phyloP scores from a whole-genome alignment of 2,888 invertebrate genomes.

The Yponomeuta plumbellus region DNA sequence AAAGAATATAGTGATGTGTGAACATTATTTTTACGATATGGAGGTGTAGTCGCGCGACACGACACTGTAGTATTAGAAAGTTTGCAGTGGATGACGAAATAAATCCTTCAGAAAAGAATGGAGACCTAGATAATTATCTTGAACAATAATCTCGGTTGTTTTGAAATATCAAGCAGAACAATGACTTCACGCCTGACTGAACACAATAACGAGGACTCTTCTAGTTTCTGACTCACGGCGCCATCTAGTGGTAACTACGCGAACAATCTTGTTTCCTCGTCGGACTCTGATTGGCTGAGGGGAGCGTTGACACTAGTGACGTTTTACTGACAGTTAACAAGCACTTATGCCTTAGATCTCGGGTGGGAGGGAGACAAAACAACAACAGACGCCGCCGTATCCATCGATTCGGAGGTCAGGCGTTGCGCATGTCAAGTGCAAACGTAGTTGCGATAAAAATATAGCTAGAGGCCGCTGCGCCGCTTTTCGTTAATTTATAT shows the following conservation, averaged over 20 bases:
- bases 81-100: neutral
- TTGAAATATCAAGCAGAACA: neutral
- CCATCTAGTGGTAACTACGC: conserved; percentile 49
- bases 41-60: too few relatives aligned
- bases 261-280: conserved; percentile 35
- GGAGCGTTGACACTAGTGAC: conserved; percentile 31
- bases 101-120: neutral
- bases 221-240: conserved; percentile 34
- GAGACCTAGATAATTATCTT: neutral
- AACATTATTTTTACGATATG: too few relatives aligned
- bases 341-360: conserved; percentile 21
- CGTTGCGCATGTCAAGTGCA: conserved; percentile 55
- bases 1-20: too few relatives aligned
- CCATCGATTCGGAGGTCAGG: conserved; percentile 69
- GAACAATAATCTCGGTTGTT: conserved; percentile 8
- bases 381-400: conserved; percentile 57
- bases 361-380: conserved; percentile 47
- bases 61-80: neutral
- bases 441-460: conserved; percentile 43
- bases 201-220: neutral
- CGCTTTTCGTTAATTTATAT: conserved; percentile 18
- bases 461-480: conserved; percentile 30
- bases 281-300: conserved; percentile 40
- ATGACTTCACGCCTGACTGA: conserved; percentile 4
- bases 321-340: conserved; percentile 35